phyloP scores from a whole-genome alignment of 1,140 invertebrate species.

The Drosophila kanapiae region DNA sequence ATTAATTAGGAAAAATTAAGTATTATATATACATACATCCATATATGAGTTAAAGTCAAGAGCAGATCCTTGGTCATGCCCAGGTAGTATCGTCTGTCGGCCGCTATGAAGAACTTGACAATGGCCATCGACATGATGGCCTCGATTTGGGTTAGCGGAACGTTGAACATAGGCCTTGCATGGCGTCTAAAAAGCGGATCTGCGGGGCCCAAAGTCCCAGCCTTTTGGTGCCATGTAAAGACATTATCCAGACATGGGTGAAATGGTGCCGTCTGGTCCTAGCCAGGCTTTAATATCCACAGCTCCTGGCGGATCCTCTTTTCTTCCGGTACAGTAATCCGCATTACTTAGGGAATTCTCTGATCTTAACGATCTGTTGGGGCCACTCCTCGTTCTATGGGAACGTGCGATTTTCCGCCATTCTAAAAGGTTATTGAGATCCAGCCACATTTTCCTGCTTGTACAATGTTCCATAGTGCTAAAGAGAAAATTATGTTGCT shows the following conservation, averaged over 20 bases:
- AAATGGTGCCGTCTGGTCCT: conserved; percentile 96
- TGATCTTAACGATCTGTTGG: conserved; percentile 94
- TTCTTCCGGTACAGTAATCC: conserved; percentile 91
- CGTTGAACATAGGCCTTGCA: too few species aligned
- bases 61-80: too few species aligned
- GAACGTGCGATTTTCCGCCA: conserved; percentile 94
- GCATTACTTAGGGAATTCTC: conserved; percentile 93
- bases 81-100: too few species aligned
- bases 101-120: too few species aligned
- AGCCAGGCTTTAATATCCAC: conserved; percentile 98
- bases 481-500: conserved; percentile 88
- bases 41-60: too few species aligned
- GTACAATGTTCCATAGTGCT: conserved; percentile 94
- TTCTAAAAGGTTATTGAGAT: conserved; percentile 91
- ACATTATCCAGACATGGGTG: conserved; percentile 96
- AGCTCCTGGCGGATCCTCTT: background rate
- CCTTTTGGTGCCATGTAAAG: conserved; percentile 96
- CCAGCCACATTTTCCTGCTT: conserved; percentile 91
- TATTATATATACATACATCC: too few species aligned
- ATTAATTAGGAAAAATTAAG: too few species aligned
- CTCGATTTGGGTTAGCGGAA: too few species aligned
- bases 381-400: conserved; percentile 97
- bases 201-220: conserved; percentile 87
- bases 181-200: too few species aligned
- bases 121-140: too few species aligned